Base-by-base conservation (phyloP, 2,888 invertebrate species). In the Prenolepis imparis region DNA sequence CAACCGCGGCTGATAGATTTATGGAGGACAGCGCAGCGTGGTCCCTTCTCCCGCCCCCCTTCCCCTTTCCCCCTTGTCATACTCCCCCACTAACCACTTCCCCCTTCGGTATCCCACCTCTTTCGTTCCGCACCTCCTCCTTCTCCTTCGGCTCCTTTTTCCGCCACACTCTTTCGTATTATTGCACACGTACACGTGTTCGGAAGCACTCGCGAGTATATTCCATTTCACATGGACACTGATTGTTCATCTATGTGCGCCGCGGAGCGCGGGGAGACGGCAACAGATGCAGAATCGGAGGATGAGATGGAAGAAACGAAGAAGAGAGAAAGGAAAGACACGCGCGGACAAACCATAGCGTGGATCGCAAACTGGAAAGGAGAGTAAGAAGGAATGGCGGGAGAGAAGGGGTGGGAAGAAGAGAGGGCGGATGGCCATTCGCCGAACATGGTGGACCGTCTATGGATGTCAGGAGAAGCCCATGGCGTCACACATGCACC, bases 1-100 rank as follows among this genome's bases (percentile, higher is more conserved):
- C 94, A 94, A 94, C 94, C 94, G 93, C 93, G 93, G 93, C 93
- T 94, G 94, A 94, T 94, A 94, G 94, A 94, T 94, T 94, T 94
- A 94, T 94, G 94, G 94, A 94, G 94, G 94, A 94, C 94, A 94
- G 94, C 94, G 92, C 94, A 94, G 94, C 93, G 93, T 94, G 94
- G 93, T 93, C 94, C 93, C 92, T 92, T 90, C 84, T 89, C 86
- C 90, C 86, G 1, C 91, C 87, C 84, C 68, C 84, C 85, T 83
- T 63, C 86, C 85, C 66, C 88, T 84, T 6, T 68, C 82, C 85
- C 85, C 41, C 41, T 41, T 3, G 61, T 80, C 83, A 57, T 80
- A 67, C 61, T 80, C 68, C 72, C 63, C 81, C 84, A 83, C 74
- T 82, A 67, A 64, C 55, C 83, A 39, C 82, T 52, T 86, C 84